These are phyloP conservation scores for Stenodema calcarata DNA, from an alignment of 2,888 invertebrate species.

Conservation along the genomic window DNA sequence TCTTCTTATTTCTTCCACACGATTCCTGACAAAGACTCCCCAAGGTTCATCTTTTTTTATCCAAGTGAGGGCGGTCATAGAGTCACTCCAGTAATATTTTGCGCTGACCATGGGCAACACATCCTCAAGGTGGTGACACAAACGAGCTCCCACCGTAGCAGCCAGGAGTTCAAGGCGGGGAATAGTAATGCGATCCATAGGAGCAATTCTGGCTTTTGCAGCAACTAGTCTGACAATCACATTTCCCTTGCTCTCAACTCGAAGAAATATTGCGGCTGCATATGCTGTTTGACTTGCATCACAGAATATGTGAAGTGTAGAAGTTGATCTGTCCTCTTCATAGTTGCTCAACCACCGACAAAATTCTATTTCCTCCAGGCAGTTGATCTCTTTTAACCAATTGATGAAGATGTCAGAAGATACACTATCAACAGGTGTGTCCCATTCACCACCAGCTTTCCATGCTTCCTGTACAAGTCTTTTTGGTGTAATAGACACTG, in stretches of 20 bases:
- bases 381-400: neutral
- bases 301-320: slow-evolving; percentile 57
- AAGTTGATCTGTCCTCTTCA: neutral
- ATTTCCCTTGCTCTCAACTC: slow-evolving; percentile 49
- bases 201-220: slow-evolving; percentile 59
- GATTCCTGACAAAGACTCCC: slow-evolving; percentile 49
- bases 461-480: slow-evolving; percentile 55
- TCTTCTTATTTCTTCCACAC: slow-evolving; percentile 40
- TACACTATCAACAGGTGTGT: neutral
- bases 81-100: slow-evolving; percentile 58
- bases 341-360: neutral
- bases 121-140: slow-evolving; percentile 51
- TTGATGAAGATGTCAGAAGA: neutral
- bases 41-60: slow-evolving; percentile 57
- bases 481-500: slow-evolving; percentile 55
- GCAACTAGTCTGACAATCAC: slow-evolving; percentile 56
- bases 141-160: slow-evolving; percentile 57
- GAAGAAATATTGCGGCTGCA: slow-evolving; percentile 57
- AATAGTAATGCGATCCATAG: slow-evolving; percentile 57
- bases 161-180: slow-evolving; percentile 59
- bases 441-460: slow-evolving; percentile 29
- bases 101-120: slow-evolving; percentile 44
- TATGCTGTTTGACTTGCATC: slow-evolving; percentile 59
- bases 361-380: neutral
- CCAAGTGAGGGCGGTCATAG: slow-evolving; percentile 58